A percentile compares a stretch with the other conserved stretches of the same genome.
Evolutionary conservation across 2,113 vertebrate species (phyloP).

Genomic region (Daphoenositta chrysoptera): DNA sequence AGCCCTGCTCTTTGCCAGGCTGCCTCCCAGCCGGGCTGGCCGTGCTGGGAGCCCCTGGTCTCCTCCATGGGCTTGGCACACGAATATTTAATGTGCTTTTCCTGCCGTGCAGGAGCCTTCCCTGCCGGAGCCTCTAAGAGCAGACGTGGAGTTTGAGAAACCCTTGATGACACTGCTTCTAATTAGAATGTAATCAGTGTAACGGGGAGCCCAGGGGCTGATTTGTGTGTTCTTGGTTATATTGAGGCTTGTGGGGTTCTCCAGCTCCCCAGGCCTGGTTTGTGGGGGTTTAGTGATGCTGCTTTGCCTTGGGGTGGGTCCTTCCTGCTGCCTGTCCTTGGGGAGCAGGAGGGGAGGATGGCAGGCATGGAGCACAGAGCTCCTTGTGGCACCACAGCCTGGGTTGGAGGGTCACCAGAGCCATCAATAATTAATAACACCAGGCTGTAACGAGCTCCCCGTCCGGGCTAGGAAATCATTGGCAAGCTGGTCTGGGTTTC

Average conservation of each 20-base stretch:
- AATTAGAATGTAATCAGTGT: constrained; percentile 71
- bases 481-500: neutral
- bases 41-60: neutral
- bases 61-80: neutral
- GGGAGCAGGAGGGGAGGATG: neutral
- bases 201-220: constrained; percentile 61
- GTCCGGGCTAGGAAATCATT: neutral
- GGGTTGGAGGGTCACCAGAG: neutral
- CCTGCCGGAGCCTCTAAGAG: constrained; percentile 55
- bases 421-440: neutral
- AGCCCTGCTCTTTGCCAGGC: neutral
- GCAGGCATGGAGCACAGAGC: rapidly evolving
- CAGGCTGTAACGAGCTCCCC: neutral
- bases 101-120: constrained; percentile 37
- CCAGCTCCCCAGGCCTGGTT: neutral
- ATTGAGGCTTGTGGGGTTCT: constrained; percentile 27
- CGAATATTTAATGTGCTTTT: constrained; percentile 53
- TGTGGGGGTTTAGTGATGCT: neutral
- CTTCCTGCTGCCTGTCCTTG: neutral
- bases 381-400: neutral
- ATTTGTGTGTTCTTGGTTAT: constrained; percentile 36
- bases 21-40: neutral
- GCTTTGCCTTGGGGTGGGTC: neutral
- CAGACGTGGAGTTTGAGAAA: constrained; percentile 58
- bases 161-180: constrained; percentile 50